Base-by-base conservation (phyloP, 1,140 invertebrate species). In the Anthonomus grandis region DNA sequence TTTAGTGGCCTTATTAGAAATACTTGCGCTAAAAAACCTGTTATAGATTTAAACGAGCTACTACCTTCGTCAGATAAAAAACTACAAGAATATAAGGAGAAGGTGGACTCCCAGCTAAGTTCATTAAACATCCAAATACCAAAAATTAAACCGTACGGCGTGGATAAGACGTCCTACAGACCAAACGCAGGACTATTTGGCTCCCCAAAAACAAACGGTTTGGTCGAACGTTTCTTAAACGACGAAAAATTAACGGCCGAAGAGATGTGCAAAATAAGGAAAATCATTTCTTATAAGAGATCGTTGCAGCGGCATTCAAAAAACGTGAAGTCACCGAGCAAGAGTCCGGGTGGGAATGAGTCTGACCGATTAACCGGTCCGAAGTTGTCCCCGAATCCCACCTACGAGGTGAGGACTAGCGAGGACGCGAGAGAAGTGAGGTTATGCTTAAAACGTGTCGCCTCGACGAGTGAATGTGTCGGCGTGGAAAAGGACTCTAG, bases 231-330 rank as follows among this genome's bases (percentile, higher is more conserved):
- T 24, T 70, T 70, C 34, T 37, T 70, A 5, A 64, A 66, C 22
- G 62, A 61, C 21, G 63, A 66, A 27, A 60, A 58, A 24, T 31
- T 70, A 6, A 63, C 50, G 5, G 2, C 42, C 12, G 59, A 57
- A 1, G 69, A 70, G 51, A 57, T 69, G 49, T 59, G 68, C 18
- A 61, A 65, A 42, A 60, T 70, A 22, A 61, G 59, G 31, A 53
- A 64, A 56, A 67, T 71, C 13, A 66, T 70, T 9, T 60, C 62
- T 4, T 66, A 64, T 31, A 70, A 70, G 36, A 52, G 64, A 36
- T 57, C 60, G 31, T 60, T 68, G 37, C 57, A 68, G 44, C 37
- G 62, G 12, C 31, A 58, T 34, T n/a, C n/a, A n/a, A 59, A 55
- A 41, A 53, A 61, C 5, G 19, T 36, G n/a, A 55, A 45, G 45